A percentile compares a stretch with the other conserved stretches of the same genome.
These are phyloP conservation scores for Campylorhamphus procurvoides DNA, from an alignment of 2,113 vertebrate genomes.

Conservation along the genomic window DNA sequence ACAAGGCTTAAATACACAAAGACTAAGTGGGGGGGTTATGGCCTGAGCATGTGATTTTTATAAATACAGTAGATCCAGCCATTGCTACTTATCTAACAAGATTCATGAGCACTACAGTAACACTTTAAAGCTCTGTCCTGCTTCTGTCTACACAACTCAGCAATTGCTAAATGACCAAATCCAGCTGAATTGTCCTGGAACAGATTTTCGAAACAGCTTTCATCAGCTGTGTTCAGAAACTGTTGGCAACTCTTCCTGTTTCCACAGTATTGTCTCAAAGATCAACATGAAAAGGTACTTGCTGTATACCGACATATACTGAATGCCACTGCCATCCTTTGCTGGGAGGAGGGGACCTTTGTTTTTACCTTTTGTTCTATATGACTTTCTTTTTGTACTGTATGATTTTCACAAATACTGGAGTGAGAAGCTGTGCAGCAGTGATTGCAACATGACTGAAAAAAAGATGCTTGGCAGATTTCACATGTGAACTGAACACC, in stretches of 20 bases:
- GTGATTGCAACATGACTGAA: not conserved
- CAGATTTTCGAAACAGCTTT: constrained; percentile 11
- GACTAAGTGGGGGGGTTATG: not conserved
- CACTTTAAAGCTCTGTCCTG: not conserved
- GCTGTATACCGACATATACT: not conserved
- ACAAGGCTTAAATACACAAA: not conserved
- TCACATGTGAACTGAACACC: not conserved
- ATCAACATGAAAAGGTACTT: not conserved
- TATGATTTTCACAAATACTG: not conserved
- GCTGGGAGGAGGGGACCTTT: not conserved
- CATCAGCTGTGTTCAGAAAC: not conserved
- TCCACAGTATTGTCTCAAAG: not conserved
- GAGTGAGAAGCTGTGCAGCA: not conserved
- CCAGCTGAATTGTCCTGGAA: not conserved
- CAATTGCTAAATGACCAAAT: not conserved
- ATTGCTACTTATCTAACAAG: not conserved
- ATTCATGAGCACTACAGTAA: not conserved
- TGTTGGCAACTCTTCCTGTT: not conserved
- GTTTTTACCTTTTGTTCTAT: not conserved
- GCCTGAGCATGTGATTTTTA: not conserved
- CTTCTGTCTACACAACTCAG: not conserved
- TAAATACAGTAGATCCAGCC: not conserved
- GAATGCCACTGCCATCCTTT: not conserved
- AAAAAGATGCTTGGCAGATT: not conserved
- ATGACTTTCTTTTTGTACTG: not conserved